A percentile compares a stretch with the other conserved stretches of the same genome.
These are phyloP conservation scores for Porites australiensis DNA, from an alignment of 64 coral and sea anemone species.

Conservation along the genomic window DNA sequence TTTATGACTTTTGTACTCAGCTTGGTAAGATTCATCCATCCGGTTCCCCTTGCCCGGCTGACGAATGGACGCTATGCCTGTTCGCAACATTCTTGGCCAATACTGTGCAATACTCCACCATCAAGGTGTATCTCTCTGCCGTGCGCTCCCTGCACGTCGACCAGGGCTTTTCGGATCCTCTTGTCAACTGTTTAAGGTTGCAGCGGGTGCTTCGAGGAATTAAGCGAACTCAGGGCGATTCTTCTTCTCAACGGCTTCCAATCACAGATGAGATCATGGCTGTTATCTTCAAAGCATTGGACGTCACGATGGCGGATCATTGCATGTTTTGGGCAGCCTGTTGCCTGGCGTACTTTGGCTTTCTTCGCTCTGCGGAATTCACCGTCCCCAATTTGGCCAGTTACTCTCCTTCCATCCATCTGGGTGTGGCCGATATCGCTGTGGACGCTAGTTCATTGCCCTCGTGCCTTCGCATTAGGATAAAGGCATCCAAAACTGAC, in stretches of 20 bases:
- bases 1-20: too few species aligned
- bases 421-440: neutral
- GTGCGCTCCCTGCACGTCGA: too few species aligned
- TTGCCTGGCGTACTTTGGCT: slow-evolving; percentile 7
- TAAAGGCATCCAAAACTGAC: slow-evolving; percentile 1
- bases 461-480: neutral
- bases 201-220: neutral
- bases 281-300: too few species aligned
- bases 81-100: too few species aligned
- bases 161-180: too few species aligned
- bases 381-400: neutral
- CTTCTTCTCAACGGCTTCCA: neutral
- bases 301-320: too few species aligned
- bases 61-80: too few species aligned
- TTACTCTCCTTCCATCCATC: neutral
- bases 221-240: neutral
- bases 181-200: too few species aligned
- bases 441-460: neutral
- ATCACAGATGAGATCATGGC: neutral
- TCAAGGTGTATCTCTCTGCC: too few species aligned
- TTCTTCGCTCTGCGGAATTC: slow-evolving; percentile 7
- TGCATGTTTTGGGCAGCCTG: slow-evolving; percentile 44
- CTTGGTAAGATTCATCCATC: too few species aligned
- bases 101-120: too few species aligned
- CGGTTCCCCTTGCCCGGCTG: too few species aligned